Percentiles rank a stretch among this genome's conserved stretches.
Conservation (phyloP, 2,113 vertebrate genomes). For the Trochalopteron elliotii region DNA sequence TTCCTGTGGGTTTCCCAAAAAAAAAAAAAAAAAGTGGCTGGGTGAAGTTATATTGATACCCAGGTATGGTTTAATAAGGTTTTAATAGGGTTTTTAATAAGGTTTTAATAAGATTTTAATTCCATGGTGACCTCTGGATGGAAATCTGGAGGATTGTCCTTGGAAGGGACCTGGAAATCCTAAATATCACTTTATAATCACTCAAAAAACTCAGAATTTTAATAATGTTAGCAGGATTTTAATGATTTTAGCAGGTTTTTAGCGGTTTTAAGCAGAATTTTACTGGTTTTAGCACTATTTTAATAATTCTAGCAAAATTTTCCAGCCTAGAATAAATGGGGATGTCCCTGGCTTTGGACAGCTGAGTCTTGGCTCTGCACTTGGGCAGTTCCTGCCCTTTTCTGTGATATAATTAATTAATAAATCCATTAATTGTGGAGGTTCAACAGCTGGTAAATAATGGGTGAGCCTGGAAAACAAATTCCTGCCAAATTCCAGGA, state of each 20-base stretch:
- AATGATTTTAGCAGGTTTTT: no score
- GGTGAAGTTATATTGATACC: not conserved
- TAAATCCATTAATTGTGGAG: not conserved
- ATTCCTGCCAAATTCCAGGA: not conserved
- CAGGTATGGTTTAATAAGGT: not conserved
- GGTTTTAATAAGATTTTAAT: not conserved
- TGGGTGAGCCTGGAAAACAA: not conserved
- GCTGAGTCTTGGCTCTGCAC: not conserved
- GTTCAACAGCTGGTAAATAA: not conserved
- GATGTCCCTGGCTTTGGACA: not conserved
- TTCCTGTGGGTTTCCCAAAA: not conserved
- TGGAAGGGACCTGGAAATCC: not conserved
- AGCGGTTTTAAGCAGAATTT: no score
- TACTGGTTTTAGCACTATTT: no score
- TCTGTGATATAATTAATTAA: not conserved
- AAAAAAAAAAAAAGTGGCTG: not conserved
- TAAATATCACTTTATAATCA: not conserved
- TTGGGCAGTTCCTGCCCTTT: constrained; percentile 1
- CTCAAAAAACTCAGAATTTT: not conserved
- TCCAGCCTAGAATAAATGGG: not conserved
- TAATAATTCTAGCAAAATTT: not conserved
- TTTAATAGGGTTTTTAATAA: not conserved
- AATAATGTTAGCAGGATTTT: not conserved
- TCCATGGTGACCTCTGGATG: not conserved
- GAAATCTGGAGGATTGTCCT: not conserved